Evolutionary conservation across 2,888 invertebrate species (phyloP), one percentile per base, ranked within the genome.

Genomic region (Protophormia terraenovae): DNA sequence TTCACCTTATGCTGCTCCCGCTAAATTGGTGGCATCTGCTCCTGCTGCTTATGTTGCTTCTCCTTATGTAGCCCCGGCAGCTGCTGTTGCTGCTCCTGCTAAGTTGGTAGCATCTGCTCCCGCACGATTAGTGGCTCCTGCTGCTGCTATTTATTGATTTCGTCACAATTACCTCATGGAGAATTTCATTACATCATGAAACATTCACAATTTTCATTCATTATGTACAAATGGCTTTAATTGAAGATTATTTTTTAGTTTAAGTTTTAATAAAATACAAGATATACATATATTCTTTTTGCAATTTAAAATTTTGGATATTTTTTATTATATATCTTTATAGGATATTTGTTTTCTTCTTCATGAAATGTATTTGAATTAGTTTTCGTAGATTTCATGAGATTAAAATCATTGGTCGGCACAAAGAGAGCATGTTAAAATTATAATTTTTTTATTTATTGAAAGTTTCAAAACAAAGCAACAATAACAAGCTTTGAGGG

Each of bases 1-100:
- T n/a, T 76, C 87, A 4, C 76, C 88, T 2, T 87, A 89, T 87
- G 87, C 89, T 12, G 83, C 71, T 12, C 58, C 85, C 14, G 79
- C 85, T n/a, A 77, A 75, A 22, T 55, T 83, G 6, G n/a, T 85
- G 32, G 66, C 86, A 12, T 32, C 86, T 0, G 41, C 69, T 12
- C 66, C 83, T n/a, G 78, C 77, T 53, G 72, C 83, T 41, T 89
- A 87, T 3, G 87, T 88, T 2, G 66, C 82, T n/a, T 76, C 87
- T 5, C 76, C 88, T 2, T 87, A 89, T 87, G 87, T 89, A 10
- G 83, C 71, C 8, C 58, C 85, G 14, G 79, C 85, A 32, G 60
- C 83, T 38, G 32, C 47, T 24, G 60, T 69, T 12, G 77, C 79
- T 12, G 82, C 84, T 7, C 80, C 83, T n/a, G 79, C 79, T 32